Base-by-base conservation (phyloP, 2,797 vertebrate species). In the Intellagama lesueurii region DNA sequence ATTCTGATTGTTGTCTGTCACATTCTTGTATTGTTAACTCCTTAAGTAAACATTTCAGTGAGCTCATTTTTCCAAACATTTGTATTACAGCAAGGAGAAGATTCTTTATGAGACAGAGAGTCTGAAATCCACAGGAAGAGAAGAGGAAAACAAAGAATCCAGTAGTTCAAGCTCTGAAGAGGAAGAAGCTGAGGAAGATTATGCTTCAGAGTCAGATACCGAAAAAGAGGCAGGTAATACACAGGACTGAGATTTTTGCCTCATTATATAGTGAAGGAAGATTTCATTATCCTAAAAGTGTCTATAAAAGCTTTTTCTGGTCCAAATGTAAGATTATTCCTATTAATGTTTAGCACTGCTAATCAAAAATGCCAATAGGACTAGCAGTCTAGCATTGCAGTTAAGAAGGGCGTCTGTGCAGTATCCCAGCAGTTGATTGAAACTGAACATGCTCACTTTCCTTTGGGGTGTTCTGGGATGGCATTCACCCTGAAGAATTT, bases 91-190 rank as follows among this genome's bases (percentile, higher is more conserved):
- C 93, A 97, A 97, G 90, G 97, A 97, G 93, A 97, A 97, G 94
- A 95, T 97, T 93, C 96, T 97, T 0, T 97, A 96, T 94, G 97
- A 96, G 90, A 96, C 96, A 60, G 97, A 97, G 49, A 94, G 86
- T 0, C 80, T 94, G 35, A 97, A 97, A 90, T 96, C 97, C 4
- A 52, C 93, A 80, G 95, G 96, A 87, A 89, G 24, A 6, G 97
- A 97, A 90, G 96, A 97, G 14, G 96, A 96, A 89, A 96, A 92
- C 91, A 97, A 97, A 81, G 97, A 96, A 77, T 96, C 96, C 0
- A 97, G 97, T 93, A 97, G 97, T 92, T 97, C 96, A 86, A 97
- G 97, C 89, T 97, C 97, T 35, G 96, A 96, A 60, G 97, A 97
- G 81, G 95, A 97, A 81, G 97, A 97, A 79, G 97, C 96, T 86